Conservation (phyloP, 2,888 invertebrate species). For the Hypercompe scribonia region DNA sequence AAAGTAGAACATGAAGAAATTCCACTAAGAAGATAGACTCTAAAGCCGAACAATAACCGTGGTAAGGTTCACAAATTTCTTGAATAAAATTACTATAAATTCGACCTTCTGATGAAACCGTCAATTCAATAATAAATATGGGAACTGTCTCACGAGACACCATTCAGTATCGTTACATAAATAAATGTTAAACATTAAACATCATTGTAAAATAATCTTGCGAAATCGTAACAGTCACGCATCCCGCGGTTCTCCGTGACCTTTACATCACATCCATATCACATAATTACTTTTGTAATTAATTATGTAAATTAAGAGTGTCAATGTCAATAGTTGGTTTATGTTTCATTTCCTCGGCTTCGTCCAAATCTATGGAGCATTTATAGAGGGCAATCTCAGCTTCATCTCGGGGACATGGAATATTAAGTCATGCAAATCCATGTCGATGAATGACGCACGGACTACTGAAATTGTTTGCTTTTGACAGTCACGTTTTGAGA, state of each 20-base stretch:
- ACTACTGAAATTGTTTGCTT: no score
- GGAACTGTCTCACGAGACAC: conserved; percentile 4
- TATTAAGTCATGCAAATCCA: no score
- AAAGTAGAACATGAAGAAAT: not conserved
- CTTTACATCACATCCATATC: not conserved
- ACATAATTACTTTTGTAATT: not conserved
- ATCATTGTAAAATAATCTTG: not conserved
- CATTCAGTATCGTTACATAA: not conserved
- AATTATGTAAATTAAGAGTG: not conserved
- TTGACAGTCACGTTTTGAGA: no score
- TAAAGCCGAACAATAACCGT: not conserved
- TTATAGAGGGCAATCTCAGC: no score
- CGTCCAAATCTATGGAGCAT: not conserved
- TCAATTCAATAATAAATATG: conserved; percentile 5
- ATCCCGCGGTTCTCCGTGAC: not conserved
- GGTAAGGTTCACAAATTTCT: not conserved
- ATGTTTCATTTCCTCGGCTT: not conserved
- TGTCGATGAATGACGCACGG: no score
- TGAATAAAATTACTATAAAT: not conserved
- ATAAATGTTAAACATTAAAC: not conserved
- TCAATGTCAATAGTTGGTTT: not conserved
- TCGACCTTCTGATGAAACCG: not conserved
- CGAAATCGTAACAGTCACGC: conserved; percentile 2
- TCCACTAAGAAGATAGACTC: no score
- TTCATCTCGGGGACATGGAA: no score